A percentile compares a stretch with the other conserved stretches of the same genome.
phyloP scores from a whole-genome alignment of 2,888 invertebrate genomes.

The Nemotelus nigrinus region DNA sequence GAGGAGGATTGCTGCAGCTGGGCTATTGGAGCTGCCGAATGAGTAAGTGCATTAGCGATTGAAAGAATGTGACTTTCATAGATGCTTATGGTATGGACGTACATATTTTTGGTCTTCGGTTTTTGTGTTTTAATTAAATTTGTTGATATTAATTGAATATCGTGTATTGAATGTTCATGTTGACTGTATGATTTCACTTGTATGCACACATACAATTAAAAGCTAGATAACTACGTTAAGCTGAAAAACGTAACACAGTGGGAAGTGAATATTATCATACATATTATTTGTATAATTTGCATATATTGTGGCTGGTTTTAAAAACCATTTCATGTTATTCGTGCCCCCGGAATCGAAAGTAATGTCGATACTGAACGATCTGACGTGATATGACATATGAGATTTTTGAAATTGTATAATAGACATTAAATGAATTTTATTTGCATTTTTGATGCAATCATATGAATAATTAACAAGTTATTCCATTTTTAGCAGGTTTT shows the following conservation, averaged over 20 bases:
- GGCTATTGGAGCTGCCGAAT: no score
- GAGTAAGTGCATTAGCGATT: constrained; percentile 20
- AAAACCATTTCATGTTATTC: constrained; percentile 29
- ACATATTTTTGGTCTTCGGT: constrained; percentile 7
- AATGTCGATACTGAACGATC: not conserved
- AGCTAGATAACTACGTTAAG: no score
- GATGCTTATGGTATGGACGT: constrained; percentile 6
- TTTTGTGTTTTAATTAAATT: constrained; percentile 15
- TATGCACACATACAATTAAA: no score
- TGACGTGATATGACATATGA: constrained; percentile 26
- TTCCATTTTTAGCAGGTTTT: no score
- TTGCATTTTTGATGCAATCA: no score
- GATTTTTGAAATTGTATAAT: constrained; percentile 22
- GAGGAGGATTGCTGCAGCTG: not conserved
- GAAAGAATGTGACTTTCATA: constrained; percentile 25
- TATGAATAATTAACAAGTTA: no score
- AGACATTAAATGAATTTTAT: constrained; percentile 4
- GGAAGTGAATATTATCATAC: not conserved
- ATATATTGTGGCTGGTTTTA: constrained; percentile 23
- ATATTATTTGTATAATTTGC: constrained; percentile 2
- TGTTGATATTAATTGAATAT: constrained; percentile 38
- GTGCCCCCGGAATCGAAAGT: not conserved
- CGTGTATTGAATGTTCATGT: not conserved
- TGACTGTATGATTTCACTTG: no score
- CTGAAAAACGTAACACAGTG: not conserved